Evolutionary conservation across 1,140 invertebrate species (phyloP).

Genomic region (Maconellicoccus hirsutus): DNA sequence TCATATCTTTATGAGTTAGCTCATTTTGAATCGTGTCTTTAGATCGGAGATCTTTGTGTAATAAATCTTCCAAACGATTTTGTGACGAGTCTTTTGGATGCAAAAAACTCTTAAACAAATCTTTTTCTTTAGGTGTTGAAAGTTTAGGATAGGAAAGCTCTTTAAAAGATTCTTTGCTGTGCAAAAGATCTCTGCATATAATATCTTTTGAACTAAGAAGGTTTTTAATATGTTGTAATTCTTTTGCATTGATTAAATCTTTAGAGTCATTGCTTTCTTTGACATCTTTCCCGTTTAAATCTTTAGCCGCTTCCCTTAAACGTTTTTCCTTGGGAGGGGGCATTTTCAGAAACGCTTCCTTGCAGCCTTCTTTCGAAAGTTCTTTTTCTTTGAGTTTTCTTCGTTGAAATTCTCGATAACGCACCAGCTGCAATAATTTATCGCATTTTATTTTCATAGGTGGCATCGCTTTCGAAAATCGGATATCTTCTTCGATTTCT

Average conservation of each 20-base stretch:
- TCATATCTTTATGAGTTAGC: neutral
- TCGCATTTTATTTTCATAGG: conserved; percentile 11
- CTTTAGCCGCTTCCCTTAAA: neutral
- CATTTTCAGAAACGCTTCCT: neutral
- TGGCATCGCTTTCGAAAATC: neutral
- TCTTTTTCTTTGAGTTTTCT: conserved; percentile 6
- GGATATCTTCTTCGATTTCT: conserved; percentile 59
- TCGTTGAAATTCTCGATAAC: neutral
- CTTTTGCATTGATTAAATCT: neutral
- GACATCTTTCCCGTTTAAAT: neutral
- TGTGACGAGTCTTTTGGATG: neutral
- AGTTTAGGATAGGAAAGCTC: neutral
- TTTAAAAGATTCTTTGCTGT: neutral
- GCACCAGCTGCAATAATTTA: neutral
- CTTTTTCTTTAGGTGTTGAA: neutral
- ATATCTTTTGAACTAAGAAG: neutral
- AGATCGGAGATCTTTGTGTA: neutral
- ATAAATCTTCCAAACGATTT: no score
- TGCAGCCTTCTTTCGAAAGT: neutral
- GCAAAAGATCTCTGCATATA: neutral
- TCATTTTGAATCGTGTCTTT: neutral
- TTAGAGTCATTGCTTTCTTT: neutral
- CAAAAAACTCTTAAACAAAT: neutral
- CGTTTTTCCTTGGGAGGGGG: neutral
- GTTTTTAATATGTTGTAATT: conserved; percentile 10